A percentile compares a stretch with the other conserved stretches of the same genome.
Evolutionary conservation across 2,797 vertebrate species (phyloP).

Genomic region (Alcedo quadribrachys): DNA sequence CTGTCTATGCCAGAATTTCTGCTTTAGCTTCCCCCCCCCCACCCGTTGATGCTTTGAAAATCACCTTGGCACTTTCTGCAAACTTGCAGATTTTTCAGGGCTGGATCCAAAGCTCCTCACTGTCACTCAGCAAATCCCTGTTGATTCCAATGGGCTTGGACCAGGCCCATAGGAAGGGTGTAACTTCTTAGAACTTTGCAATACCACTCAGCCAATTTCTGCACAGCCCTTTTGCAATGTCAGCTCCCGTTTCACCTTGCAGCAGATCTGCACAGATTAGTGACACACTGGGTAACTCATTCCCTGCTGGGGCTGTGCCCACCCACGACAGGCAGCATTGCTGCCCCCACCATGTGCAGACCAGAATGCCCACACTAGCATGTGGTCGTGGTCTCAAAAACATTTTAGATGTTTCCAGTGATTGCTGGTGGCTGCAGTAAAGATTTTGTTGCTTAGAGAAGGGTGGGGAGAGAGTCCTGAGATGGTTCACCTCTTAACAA

Average conservation of each 20-base stretch:
- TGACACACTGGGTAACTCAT: rapidly evolving
- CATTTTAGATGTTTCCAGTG: not conserved
- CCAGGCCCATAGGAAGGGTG: not conserved
- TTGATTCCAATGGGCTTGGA: not conserved
- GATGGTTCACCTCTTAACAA: not conserved
- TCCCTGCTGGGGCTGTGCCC: rapidly evolving
- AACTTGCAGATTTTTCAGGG: not conserved
- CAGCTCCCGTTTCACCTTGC: not conserved
- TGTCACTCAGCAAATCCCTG: slow-evolving; percentile 13
- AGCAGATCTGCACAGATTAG: not conserved
- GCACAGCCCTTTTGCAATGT: not conserved
- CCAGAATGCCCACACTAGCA: rapidly evolving
- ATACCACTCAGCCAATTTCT: not conserved
- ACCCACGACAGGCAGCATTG: rapidly evolving
- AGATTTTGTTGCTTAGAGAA: not conserved
- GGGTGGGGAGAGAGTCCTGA: not conserved
- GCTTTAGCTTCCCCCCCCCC: not conserved
- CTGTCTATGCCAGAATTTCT: not conserved
- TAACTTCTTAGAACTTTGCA: not conserved
- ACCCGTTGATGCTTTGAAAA: rapidly evolving
- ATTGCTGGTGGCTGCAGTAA: not conserved
- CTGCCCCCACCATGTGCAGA: rapidly evolving
- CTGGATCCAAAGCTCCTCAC: not conserved
- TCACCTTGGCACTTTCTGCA: not conserved
- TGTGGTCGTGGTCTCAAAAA: not conserved